Percentiles rank a stretch among this genome's conserved stretches.
Conservation (phyloP, 1,140 invertebrate genomes). For the Meloidogyne hapla region DNA sequence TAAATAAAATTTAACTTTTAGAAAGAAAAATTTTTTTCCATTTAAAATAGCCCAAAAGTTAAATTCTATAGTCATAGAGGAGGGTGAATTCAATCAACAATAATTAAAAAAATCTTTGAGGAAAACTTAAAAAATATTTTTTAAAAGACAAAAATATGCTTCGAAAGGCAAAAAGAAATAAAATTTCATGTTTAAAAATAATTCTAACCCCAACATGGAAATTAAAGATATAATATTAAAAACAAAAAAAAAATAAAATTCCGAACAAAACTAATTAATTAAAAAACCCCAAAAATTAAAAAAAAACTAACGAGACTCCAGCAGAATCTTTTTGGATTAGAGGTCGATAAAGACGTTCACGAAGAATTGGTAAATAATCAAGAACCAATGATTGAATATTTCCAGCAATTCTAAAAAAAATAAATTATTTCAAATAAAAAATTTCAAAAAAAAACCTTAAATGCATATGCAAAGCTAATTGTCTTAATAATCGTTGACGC, state of each 20-base stretch:
- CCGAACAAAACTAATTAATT: background rate
- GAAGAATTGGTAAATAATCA: constrained; percentile 51
- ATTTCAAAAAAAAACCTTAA: constrained; percentile 66
- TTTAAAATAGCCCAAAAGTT: too few relatives aligned
- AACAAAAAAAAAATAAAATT: too few relatives aligned
- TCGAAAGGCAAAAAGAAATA: too few relatives aligned
- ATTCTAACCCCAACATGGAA: too few relatives aligned
- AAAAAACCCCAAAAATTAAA: background rate
- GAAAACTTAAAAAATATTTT: too few relatives aligned
- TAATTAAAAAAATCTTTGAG: too few relatives aligned
- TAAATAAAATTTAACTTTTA: constrained; percentile 66
- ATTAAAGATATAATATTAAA: too few relatives aligned
- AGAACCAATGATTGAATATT: constrained; percentile 44
- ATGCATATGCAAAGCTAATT: constrained; percentile 78
- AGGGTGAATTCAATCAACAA: too few relatives aligned
- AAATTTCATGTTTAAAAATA: too few relatives aligned
- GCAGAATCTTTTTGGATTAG: constrained; percentile 73
- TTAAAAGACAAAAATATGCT: too few relatives aligned
- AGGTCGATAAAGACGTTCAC: constrained; percentile 65
- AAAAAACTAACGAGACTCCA: constrained; percentile 67
- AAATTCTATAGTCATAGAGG: too few relatives aligned
- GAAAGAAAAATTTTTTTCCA: too few relatives aligned
- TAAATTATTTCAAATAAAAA: background rate
- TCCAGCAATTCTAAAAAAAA: constrained; percentile 52
- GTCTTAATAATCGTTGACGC: constrained; percentile 77